Conservation (phyloP, 2,113 vertebrate genomes). For the Rhadina sibilatrix region DNA sequence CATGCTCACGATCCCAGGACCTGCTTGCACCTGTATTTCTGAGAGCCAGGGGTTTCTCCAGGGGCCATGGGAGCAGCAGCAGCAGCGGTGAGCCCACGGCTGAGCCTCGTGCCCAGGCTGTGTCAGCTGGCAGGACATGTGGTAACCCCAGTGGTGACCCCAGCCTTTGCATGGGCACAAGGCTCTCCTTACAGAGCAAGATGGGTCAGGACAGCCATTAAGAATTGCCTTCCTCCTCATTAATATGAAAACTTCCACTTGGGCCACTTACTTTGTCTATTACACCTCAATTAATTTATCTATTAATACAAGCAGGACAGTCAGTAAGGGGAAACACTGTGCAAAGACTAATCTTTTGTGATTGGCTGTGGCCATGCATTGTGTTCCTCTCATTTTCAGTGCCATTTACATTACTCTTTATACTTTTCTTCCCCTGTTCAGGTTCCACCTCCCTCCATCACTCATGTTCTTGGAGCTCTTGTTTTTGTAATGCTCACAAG, state of each 20-base stretch:
- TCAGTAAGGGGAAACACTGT: not conserved
- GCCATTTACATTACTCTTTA: not conserved
- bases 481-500: not conserved
- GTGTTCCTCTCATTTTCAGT: not conserved
- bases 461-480: not conserved
- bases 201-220: not conserved
- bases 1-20: not conserved
- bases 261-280: not conserved
- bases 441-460: not conserved
- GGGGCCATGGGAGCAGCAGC: accelerated
- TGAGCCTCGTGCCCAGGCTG: not conserved
- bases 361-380: not conserved
- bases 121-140: not conserved
- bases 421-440: not conserved
- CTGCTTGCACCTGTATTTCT: not conserved
- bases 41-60: not conserved
- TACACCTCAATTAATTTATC: not conserved
- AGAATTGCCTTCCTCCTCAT: not conserved
- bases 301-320: not conserved
- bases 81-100: accelerated
- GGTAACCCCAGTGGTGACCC: not conserved
- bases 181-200: not conserved
- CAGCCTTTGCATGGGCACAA: not conserved
- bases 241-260: not conserved
- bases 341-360: not conserved